Evolutionary conservation across 2,797 vertebrate species (phyloP).

Genomic region (Mallotus villosus): DNA sequence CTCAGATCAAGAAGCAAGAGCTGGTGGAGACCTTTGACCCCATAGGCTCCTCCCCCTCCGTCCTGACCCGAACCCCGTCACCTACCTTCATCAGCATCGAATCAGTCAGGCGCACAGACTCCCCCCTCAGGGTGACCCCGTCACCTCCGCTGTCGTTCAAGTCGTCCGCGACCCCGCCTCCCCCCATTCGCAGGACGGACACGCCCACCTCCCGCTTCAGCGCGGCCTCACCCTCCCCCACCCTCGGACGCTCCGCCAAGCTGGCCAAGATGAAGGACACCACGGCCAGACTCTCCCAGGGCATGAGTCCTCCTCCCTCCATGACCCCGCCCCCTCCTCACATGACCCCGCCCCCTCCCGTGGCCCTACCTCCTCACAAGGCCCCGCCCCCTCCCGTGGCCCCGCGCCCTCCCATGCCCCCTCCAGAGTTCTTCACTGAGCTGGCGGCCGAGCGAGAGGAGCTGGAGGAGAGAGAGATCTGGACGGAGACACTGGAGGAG

Average conservation of each 20-base stretch:
- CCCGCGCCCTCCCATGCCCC: slow-evolving; percentile 13
- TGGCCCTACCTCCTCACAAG: slow-evolving; percentile 42
- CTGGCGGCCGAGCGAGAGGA: slow-evolving; percentile 72
- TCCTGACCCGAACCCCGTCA: slow-evolving; percentile 81
- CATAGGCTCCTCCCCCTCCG: slow-evolving; percentile 70
- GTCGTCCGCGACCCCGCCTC: slow-evolving; percentile 66
- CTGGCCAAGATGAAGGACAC: slow-evolving; percentile 81
- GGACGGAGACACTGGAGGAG: slow-evolving; percentile 35
- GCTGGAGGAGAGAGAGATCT: slow-evolving; percentile 39
- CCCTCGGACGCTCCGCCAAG: slow-evolving; percentile 81
- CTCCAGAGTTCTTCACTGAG: slow-evolving; percentile 59
- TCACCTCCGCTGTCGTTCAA: slow-evolving; percentile 74
- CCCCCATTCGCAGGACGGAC: slow-evolving; percentile 66
- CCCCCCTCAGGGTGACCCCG: slow-evolving; percentile 71
- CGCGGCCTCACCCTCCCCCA: slow-evolving; percentile 77
- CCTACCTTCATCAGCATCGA: slow-evolving; percentile 94
- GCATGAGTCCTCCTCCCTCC: slow-evolving; percentile 63
- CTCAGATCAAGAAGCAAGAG: slow-evolving; percentile 60
- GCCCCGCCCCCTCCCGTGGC: slow-evolving; percentile 64
- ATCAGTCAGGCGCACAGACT: slow-evolving; percentile 77
- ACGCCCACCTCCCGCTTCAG: slow-evolving; percentile 65
- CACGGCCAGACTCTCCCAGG: slow-evolving; percentile 76
- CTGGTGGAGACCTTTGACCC: slow-evolving; percentile 58
- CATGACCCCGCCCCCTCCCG: slow-evolving; percentile 62
- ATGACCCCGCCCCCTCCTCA: slow-evolving; percentile 40